phyloP scores from a whole-genome alignment of 2,888 invertebrate species.

The Aquatica leii region DNA sequence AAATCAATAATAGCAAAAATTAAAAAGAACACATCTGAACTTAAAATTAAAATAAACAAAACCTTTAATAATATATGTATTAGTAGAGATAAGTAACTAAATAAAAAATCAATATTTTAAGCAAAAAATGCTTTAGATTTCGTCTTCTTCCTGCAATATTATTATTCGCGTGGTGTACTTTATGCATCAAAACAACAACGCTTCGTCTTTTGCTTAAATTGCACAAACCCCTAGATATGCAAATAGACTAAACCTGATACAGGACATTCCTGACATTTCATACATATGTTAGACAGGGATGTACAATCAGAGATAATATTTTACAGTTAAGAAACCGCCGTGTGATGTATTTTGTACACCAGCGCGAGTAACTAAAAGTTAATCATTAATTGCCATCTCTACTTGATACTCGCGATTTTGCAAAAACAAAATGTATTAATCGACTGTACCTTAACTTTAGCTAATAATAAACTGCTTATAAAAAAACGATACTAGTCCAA shows the following conservation, averaged over 20 bases:
- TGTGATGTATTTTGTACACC: neutral
- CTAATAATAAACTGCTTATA: too few species aligned
- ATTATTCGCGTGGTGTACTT: neutral
- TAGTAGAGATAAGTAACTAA: neutral
- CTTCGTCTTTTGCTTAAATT: neutral
- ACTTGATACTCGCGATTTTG: too few species aligned
- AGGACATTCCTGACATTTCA: neutral
- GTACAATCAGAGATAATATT: neutral
- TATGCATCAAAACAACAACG: neutral
- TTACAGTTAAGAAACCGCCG: neutral
- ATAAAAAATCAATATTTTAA: neutral
- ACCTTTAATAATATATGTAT: neutral
- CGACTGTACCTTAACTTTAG: too few species aligned
- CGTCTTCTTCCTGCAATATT: neutral
- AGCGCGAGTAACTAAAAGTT: neutral
- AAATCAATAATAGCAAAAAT: too few species aligned
- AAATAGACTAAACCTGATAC: neutral
- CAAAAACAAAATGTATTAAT: too few species aligned
- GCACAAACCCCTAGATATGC: neutral
- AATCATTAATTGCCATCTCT: too few species aligned
- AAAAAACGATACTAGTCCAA: too few species aligned
- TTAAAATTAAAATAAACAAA: too few species aligned
- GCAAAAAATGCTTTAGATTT: neutral
- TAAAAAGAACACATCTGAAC: too few species aligned
- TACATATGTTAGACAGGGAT: neutral